These are phyloP conservation scores for Odobenus rosmarus DNA, from an alignment of 2,113 vertebrate genomes.

Conservation along the genomic window DNA sequence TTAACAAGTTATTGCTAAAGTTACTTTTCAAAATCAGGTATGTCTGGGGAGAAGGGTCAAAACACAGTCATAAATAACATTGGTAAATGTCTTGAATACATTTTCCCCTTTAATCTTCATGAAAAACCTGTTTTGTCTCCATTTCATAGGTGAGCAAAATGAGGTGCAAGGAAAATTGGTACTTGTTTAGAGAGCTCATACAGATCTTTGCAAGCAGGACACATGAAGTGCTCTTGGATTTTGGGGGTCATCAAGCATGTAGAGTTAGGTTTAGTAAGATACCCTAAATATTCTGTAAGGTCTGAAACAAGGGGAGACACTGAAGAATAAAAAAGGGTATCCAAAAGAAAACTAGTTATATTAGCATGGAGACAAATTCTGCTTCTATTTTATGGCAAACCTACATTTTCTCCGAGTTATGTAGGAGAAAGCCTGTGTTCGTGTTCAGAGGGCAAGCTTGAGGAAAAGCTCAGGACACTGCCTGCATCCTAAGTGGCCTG, in stretches of 20 bases:
- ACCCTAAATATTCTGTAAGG: background rate
- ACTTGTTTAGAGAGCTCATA: background rate
- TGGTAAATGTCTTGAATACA: background rate
- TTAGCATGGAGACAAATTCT: conserved; percentile 57
- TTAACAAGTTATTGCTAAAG: background rate
- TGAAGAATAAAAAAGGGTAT: conserved; percentile 4
- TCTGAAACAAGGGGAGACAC: background rate
- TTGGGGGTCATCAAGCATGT: no score
- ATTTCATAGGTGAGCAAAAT: background rate
- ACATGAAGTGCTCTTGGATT: background rate
- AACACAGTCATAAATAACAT: background rate
- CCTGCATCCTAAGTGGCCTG: conserved; percentile 81
- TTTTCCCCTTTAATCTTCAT: background rate
- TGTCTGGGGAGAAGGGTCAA: background rate
- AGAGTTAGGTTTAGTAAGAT: background rate
- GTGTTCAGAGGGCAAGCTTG: conserved; percentile 81
- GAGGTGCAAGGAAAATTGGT: background rate
- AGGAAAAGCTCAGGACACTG: background rate
- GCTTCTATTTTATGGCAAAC: conserved; percentile 65
- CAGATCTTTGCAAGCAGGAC: background rate
- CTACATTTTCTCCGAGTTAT: conserved; percentile 78
- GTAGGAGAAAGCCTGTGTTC: conserved; percentile 80
- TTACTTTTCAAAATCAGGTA: background rate
- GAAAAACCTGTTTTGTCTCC: background rate
- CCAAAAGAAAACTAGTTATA: conserved; percentile 38